A percentile compares a stretch with the other conserved stretches of the same genome.
Conservation (phyloP, 2,888 invertebrate genomes). For the Drosophila putrida region DNA sequence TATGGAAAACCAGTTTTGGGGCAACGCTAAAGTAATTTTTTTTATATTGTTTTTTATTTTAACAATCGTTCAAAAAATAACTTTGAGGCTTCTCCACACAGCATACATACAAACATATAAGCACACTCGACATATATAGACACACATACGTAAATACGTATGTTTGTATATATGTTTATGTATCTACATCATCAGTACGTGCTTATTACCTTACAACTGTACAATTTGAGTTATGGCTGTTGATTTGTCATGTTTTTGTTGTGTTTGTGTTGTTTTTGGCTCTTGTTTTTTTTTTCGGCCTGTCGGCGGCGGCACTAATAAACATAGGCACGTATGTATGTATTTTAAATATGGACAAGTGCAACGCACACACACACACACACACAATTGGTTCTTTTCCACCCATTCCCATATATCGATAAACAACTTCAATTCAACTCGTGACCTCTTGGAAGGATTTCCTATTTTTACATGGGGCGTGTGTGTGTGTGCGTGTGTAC, state of each 20-base stretch:
- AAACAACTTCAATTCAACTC: conserved; percentile 68
- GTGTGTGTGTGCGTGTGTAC: conserved; percentile 34
- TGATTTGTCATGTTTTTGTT: conserved; percentile 41
- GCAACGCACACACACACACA: conserved; percentile 30
- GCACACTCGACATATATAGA: conserved; percentile 21
- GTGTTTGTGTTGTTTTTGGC: conserved; percentile 8
- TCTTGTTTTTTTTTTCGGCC: conserved; percentile 15
- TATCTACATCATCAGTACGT: conserved; percentile 40
- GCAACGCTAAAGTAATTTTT: conserved; percentile 31
- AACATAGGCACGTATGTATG: conserved; percentile 18
- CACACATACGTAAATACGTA: conserved; percentile 9
- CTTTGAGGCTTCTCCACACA: conserved; percentile 50
- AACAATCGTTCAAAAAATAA: conserved; percentile 34
- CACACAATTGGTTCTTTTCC: conserved; percentile 19
- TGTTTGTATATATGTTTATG: conserved; percentile 1
- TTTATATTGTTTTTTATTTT: conserved; percentile 29
- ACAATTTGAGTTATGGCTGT: conserved; percentile 57
- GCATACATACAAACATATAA: conserved; percentile 7
- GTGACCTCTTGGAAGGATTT: conserved; percentile 76
- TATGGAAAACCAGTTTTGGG: conserved; percentile 55
- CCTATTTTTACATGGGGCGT: conserved; percentile 69
- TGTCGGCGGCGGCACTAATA: conserved; percentile 38
- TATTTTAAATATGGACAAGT: conserved; percentile 41
- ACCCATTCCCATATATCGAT: conserved; percentile 49
- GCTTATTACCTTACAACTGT: conserved; percentile 60